Evolutionary conservation across 1,140 invertebrate species (phyloP).

Genomic region (Venustaconcha ellipsiformis): DNA sequence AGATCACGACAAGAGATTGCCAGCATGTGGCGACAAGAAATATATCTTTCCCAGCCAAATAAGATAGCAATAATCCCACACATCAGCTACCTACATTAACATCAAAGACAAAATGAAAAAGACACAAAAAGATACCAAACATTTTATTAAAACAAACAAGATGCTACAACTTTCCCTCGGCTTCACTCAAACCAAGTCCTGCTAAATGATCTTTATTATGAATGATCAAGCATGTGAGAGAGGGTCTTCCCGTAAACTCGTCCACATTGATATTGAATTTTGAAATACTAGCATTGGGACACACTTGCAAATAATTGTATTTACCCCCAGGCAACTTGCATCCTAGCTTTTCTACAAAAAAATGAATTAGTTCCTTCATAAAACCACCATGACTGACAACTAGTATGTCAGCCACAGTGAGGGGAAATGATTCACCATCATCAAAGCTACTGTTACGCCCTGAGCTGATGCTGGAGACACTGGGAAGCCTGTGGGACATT

Average conservation of each 20-base stretch:
- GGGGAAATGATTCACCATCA: conserved; percentile 55
- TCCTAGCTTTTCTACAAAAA: conserved; percentile 65
- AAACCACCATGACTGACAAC: conserved; percentile 68
- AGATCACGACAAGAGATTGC: no score
- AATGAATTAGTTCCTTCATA: conserved; percentile 61
- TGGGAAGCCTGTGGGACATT: conserved; percentile 54
- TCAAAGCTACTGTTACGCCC: conserved; percentile 67
- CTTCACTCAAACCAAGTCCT: conserved; percentile 27
- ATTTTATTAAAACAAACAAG: no score
- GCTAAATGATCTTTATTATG: conserved; percentile 63
- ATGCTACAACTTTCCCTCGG: conserved; percentile 12
- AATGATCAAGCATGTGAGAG: conserved; percentile 53
- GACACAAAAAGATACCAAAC: no score
- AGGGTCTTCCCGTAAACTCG: conserved; percentile 35
- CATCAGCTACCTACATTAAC: no score
- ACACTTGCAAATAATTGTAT: conserved; percentile 57
- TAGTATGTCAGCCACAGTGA: conserved; percentile 61
- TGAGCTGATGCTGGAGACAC: conserved; percentile 56
- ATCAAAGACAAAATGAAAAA: no score
- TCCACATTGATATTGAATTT: conserved; percentile 58
- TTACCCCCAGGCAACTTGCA: conserved; percentile 66
- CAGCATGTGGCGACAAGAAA: no score
- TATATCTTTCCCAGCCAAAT: no score
- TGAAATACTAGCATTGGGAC: conserved; percentile 65
- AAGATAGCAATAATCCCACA: no score